phyloP scores from a whole-genome alignment of 2,113 vertebrate genomes.

The Coptodon bakossiorum region DNA sequence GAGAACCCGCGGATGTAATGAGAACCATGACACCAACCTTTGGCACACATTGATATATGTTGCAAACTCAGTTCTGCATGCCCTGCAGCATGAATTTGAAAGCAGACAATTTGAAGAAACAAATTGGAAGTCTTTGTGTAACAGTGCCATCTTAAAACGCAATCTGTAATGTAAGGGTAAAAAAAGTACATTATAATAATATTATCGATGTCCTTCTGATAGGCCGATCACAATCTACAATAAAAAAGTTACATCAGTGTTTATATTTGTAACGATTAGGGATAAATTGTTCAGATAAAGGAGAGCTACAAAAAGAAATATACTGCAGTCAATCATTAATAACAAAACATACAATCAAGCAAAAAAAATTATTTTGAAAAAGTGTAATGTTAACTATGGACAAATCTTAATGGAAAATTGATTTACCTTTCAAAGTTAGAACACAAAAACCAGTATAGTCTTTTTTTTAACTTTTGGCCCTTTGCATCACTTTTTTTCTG shows the following conservation, averaged over 20 bases:
- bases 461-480: accelerated
- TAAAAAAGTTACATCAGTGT: neutral
- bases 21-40: neutral
- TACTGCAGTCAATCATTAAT: accelerated
- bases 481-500: neutral
- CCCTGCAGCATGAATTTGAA: neutral
- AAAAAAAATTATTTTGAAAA: neutral
- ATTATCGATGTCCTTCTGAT: neutral
- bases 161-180: neutral
- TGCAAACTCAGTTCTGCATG: neutral
- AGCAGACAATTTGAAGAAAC: neutral
- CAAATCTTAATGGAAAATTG: neutral
- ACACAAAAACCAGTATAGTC: neutral
- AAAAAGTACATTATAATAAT: neutral
- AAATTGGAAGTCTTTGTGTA: neutral
- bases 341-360: neutral
- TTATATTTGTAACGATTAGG: neutral
- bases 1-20: neutral
- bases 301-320: neutral
- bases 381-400: neutral
- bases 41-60: neutral
- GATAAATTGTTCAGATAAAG: neutral
- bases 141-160: neutral
- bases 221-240: neutral
- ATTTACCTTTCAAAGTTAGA: neutral